phyloP scores from a whole-genome alignment of 2,113 vertebrate species.

The Rhinopomastus cyanomelas region DNA sequence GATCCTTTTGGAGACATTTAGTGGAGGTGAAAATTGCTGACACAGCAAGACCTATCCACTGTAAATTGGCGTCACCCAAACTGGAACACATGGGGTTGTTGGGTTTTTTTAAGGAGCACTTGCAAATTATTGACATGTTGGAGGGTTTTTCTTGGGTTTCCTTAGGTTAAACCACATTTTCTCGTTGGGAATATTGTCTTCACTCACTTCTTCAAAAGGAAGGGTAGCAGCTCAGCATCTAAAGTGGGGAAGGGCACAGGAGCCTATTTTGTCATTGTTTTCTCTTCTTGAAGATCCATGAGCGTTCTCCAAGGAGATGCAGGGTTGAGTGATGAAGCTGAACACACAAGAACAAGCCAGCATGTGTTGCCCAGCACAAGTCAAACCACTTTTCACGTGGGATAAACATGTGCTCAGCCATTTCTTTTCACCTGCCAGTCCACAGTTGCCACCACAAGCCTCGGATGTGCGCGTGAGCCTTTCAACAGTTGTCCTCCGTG shows the following conservation, averaged over 20 bases:
- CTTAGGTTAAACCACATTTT: background rate
- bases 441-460: background rate
- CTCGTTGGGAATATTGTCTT: background rate
- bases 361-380: background rate
- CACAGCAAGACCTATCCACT: background rate
- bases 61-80: background rate
- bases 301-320: background rate
- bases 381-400: background rate
- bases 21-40: background rate
- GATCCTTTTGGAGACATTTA: background rate
- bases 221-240: background rate
- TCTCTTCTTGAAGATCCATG: background rate
- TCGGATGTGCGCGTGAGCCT: background rate
- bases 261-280: background rate
- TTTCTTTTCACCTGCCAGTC: constrained; percentile 43
- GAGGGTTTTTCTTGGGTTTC: background rate
- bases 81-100: background rate
- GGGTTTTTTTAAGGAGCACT: background rate
- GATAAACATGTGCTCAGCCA: background rate
- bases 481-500: background rate
- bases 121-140: background rate
- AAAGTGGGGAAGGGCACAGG: background rate
- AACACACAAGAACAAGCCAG: background rate
- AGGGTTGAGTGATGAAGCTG: background rate
- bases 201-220: background rate